phyloP scores from a whole-genome alignment of 2,113 vertebrate genomes.

The Sciurus niger region DNA sequence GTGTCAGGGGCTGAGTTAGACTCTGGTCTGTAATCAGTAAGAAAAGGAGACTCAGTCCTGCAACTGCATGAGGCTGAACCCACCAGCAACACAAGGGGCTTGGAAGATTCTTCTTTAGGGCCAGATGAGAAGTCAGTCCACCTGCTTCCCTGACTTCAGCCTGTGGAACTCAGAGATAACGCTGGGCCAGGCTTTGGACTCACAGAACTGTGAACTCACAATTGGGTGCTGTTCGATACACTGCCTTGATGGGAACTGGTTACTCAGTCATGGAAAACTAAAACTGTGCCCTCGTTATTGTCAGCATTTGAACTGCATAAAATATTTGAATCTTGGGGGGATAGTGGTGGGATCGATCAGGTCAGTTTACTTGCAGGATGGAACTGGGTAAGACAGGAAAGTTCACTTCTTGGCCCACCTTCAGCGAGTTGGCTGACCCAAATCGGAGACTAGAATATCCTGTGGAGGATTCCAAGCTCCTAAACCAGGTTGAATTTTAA shows the following conservation, averaged over 20 bases:
- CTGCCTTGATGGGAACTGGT: neutral
- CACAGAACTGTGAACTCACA: neutral
- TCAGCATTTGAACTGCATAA: neutral
- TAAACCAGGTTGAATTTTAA: neutral
- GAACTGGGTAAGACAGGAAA: neutral
- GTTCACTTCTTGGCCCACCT: no score
- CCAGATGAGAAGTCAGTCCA: neutral
- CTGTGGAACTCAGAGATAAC: neutral
- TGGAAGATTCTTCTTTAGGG: neutral
- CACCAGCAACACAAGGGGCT: neutral
- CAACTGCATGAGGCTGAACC: neutral
- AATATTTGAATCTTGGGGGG: neutral
- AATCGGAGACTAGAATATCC: neutral
- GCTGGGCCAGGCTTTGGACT: neutral
- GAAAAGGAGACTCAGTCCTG: neutral
- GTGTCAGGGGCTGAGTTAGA: rapidly evolving
- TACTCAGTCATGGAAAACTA: neutral
- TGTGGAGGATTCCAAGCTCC: neutral
- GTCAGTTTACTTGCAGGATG: neutral
- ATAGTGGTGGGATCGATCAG: neutral
- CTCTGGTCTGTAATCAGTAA: neutral
- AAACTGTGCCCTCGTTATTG: neutral
- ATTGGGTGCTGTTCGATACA: neutral
- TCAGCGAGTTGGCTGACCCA: neutral
- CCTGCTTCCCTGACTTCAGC: neutral